Evolutionary conservation across 1,140 invertebrate genomes (phyloP), one percentile per base, ranked within the genome.

Genomic region (Planococcus citri): DNA sequence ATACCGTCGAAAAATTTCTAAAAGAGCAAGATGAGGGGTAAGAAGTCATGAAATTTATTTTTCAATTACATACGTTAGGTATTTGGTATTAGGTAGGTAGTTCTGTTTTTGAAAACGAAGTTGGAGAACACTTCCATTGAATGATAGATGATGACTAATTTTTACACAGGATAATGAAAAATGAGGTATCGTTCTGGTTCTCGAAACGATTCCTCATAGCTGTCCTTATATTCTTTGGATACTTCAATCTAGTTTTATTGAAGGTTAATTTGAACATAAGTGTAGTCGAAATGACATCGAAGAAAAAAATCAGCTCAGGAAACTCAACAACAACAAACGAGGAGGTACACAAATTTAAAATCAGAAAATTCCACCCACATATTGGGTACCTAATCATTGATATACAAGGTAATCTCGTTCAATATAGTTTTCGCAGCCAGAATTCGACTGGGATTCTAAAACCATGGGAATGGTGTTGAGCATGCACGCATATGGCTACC

Each of bases 401-500:
- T 12, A 33, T 33, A 33, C 29, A 33, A 33, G n/a, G n/a, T n/a
- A n/a, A n/a, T n/a, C n/a, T n/a, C 29, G 4, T 51, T 51, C 29
- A 51, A 2, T 17, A 17, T 51, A n/a, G n/a, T 3, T 51, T 9
- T 51, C 17, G n/a, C 3, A 51, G 78, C 86, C 81, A 78, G 91
- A 94, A 70, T 88, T 85, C 75, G 73, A 79, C 27, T 87, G 86
- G 86, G 77, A 79, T 72, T 78, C 80, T 1, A 69, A 77, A 17
- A 78, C 81, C 0, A 82, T 83, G 70, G 83, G 84, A 1, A 73
- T 82, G 10, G 79, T 88, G 4, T 76, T 87, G 22, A 84, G 84
- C 51, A 82, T 85, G 0, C 88, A 88, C 74, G 87, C 88, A 74
- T 88, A 86, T 80, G 87, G 87, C 0, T 88, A 88, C 75, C 81